Conservation (phyloP, 2,797 vertebrate species). For the Sebastiscus tertius region DNA sequence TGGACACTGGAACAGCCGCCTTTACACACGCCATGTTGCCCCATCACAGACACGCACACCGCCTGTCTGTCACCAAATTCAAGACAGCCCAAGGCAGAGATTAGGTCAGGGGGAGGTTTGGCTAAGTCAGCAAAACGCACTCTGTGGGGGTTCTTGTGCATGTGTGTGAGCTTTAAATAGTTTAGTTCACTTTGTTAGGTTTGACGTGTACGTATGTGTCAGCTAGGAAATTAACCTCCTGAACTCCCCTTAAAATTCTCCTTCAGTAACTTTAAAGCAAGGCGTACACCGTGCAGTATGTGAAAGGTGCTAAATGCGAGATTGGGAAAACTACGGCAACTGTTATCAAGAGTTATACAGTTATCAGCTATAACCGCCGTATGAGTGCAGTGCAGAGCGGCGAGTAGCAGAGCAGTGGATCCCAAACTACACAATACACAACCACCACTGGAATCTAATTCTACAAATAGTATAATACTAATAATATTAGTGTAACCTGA, state of each 20-base stretch:
- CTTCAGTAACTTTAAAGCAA: background rate
- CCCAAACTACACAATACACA: no score
- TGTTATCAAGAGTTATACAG: no score
- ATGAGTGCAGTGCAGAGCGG: no score
- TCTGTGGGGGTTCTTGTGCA: background rate
- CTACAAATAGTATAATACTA: no score
- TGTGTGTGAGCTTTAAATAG: background rate
- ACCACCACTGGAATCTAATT: no score
- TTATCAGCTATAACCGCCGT: no score
- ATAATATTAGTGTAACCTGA: no score
- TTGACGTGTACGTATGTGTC: background rate
- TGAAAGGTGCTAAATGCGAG: no score
- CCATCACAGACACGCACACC: constrained; percentile 43
- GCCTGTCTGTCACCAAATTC: constrained; percentile 45
- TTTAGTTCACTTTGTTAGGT: background rate
- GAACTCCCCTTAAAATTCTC: background rate
- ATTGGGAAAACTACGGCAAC: no score
- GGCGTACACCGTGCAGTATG: no score
- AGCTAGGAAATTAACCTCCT: background rate
- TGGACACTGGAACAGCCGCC: constrained; percentile 49
- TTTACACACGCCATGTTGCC: constrained; percentile 47
- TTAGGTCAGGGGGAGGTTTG: constrained; percentile 25
- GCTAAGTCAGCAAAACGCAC: constrained; percentile 40
- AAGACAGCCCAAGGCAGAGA: constrained; percentile 30
- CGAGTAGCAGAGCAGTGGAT: no score